Conservation (phyloP, 2,797 vertebrate genomes). For the Naso thynnoides region DNA sequence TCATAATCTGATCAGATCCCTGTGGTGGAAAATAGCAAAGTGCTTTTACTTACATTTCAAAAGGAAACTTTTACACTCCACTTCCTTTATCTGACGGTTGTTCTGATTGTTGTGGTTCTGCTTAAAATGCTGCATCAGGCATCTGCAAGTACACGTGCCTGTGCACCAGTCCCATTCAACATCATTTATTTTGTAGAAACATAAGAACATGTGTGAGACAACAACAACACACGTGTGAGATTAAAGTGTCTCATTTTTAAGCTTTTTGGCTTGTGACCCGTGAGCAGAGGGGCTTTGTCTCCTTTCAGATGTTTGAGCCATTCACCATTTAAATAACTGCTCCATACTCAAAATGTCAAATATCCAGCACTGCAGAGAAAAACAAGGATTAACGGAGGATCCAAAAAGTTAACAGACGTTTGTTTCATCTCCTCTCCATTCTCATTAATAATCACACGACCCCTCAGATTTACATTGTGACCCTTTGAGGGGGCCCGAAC, state of each 20-base stretch:
- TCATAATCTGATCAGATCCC: background rate
- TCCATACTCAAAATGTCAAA: background rate
- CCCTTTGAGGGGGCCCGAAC: background rate
- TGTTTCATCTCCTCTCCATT: background rate
- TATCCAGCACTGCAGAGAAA: background rate
- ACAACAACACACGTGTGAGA: too few species aligned
- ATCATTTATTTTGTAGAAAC: too few species aligned
- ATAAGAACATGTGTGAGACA: too few species aligned
- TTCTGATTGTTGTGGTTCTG: too few species aligned
- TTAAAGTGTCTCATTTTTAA: too few species aligned
- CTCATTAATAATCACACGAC: background rate
- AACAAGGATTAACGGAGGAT: background rate
- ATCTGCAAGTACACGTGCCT: too few species aligned
- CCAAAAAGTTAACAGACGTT: background rate
- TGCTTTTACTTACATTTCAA: too few species aligned
- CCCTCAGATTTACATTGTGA: background rate
- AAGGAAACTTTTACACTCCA: too few species aligned
- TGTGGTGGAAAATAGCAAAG: background rate
- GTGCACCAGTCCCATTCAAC: too few species aligned
- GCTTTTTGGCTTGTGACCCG: background rate
- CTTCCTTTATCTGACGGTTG: too few species aligned
- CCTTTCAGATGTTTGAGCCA: background rate
- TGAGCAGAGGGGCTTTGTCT: background rate
- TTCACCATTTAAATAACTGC: constrained; percentile 1
- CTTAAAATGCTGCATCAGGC: too few species aligned